These are phyloP conservation scores for Marasmarcha lunaedactyla DNA, from an alignment of 2,888 invertebrate species.

Conservation along the genomic window DNA sequence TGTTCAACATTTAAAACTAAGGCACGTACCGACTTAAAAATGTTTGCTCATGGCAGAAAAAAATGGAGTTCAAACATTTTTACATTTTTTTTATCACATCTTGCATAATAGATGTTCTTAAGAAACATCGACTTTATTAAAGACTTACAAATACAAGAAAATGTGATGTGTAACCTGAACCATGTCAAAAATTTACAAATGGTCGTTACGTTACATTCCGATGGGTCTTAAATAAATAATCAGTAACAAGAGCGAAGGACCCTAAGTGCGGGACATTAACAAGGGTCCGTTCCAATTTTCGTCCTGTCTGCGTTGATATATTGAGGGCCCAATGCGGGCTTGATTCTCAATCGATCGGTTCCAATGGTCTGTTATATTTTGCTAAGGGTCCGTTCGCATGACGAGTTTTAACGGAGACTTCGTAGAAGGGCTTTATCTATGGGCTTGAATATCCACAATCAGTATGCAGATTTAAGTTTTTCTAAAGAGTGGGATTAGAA, in stretches of 20 bases:
- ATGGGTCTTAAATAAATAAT: conserved; percentile 66
- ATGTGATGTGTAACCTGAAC: too few relatives aligned
- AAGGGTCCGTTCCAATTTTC: conserved; percentile 69
- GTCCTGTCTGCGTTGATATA: conserved; percentile 67
- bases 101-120: too few relatives aligned
- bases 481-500: too few relatives aligned
- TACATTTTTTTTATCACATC: too few relatives aligned
- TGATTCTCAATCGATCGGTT: background rate
- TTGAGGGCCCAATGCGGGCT: conserved; percentile 38
- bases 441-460: too few relatives aligned
- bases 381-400: conserved; percentile 28
- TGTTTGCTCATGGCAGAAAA: too few relatives aligned
- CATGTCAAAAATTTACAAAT: background rate
- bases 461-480: too few relatives aligned
- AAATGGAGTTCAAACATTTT: too few relatives aligned
- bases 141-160: too few relatives aligned
- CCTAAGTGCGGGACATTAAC: conserved; percentile 66
- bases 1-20: too few relatives aligned
- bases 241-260: conserved; percentile 54
- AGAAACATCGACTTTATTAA: too few relatives aligned
- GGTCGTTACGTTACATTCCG: conserved; percentile 23
- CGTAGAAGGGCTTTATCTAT: conserved; percentile 23
- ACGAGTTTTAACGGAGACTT: conserved; percentile 19
- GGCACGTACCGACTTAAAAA: too few relatives aligned
- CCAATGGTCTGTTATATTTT: background rate